Conservation (phyloP, 2,888 invertebrate species). For the Adelognathus sp. region DNA sequence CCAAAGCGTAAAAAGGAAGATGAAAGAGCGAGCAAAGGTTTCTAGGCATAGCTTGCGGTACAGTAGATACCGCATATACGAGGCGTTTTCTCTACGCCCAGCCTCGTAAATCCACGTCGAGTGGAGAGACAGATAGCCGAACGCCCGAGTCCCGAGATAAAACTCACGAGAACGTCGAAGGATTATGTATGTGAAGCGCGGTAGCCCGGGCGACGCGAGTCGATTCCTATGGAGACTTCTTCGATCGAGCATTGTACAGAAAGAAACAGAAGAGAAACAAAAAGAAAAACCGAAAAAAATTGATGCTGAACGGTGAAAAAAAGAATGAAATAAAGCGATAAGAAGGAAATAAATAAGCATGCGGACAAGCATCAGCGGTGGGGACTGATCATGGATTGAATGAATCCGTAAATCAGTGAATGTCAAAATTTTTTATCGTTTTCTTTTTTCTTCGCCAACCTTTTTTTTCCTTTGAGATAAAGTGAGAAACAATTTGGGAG, state of each 20-base stretch:
- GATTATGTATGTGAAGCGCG: constrained; percentile 58
- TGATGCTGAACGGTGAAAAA: constrained; percentile 30
- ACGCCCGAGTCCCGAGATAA: constrained; percentile 58
- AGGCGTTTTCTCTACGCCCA: constrained; percentile 51
- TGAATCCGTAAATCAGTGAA: constrained; percentile 54
- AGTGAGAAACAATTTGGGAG: constrained; percentile 20
- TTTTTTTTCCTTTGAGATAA: constrained; percentile 12
- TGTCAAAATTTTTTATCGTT: constrained; percentile 5
- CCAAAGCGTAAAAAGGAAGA: constrained; percentile 19
- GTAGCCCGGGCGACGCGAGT: constrained; percentile 44
- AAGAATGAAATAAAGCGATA: constrained; percentile 53
- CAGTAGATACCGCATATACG: constrained; percentile 8
- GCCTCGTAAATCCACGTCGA: constrained; percentile 59
- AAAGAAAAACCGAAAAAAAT: too few relatives aligned
- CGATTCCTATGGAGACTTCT: constrained; percentile 44
- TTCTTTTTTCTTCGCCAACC: constrained; percentile 12
- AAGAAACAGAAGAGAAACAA: constrained; percentile 34
- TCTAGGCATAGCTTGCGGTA: constrained; percentile 9
- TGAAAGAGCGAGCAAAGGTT: background rate
- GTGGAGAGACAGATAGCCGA: constrained; percentile 59
- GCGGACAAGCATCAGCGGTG: constrained; percentile 40
- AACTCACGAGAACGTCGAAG: constrained; percentile 61
- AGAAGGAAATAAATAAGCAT: constrained; percentile 57
- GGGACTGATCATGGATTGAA: constrained; percentile 54
- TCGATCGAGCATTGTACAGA: constrained; percentile 27